Conservation (phyloP, 2,797 vertebrate species). For the Paedocypris micromegethes region DNA sequence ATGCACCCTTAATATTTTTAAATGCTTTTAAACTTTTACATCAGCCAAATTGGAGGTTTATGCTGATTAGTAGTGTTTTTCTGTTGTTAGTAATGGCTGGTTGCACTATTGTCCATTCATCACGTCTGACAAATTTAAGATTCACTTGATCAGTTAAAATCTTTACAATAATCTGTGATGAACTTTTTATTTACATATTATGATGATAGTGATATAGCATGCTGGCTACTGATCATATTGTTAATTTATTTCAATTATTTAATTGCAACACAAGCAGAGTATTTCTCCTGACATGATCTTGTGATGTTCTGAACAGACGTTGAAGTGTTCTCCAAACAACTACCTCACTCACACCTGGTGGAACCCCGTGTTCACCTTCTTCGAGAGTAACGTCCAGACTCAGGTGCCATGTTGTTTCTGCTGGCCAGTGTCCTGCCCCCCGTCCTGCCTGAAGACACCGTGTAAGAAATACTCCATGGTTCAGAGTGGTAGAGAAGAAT, state of each 20-base stretch:
- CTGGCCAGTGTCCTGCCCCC: slow-evolving; percentile 90
- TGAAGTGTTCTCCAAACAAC: slow-evolving; percentile 89
- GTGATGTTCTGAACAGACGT: slow-evolving; percentile 65
- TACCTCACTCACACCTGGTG: slow-evolving; percentile 96
- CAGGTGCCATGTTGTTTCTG: slow-evolving; percentile 88
- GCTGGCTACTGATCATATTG: too few relatives aligned
- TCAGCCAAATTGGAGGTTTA: too few relatives aligned
- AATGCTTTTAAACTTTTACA: too few relatives aligned
- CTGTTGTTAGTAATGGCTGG: too few relatives aligned
- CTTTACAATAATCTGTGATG: too few relatives aligned
- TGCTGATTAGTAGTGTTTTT: too few relatives aligned
- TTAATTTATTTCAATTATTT: not conserved
- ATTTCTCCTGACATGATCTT: not conserved
- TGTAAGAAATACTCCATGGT: slow-evolving; percentile 96
- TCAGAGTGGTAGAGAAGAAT: slow-evolving; percentile 77
- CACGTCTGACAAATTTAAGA: too few relatives aligned
- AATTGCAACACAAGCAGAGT: not conserved
- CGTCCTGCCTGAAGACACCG: slow-evolving; percentile 90
- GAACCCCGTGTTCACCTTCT: slow-evolving; percentile 93
- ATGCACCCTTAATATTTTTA: too few relatives aligned
- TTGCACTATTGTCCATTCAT: too few relatives aligned
- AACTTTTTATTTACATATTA: too few relatives aligned
- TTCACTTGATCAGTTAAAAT: too few relatives aligned
- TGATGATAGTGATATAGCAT: too few relatives aligned
- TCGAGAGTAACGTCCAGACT: slow-evolving; percentile 91